Evolutionary conservation across 2,888 invertebrate genomes (phyloP), one percentile per base, ranked within the genome.

Genomic region (Schizotus pectinicornis): DNA sequence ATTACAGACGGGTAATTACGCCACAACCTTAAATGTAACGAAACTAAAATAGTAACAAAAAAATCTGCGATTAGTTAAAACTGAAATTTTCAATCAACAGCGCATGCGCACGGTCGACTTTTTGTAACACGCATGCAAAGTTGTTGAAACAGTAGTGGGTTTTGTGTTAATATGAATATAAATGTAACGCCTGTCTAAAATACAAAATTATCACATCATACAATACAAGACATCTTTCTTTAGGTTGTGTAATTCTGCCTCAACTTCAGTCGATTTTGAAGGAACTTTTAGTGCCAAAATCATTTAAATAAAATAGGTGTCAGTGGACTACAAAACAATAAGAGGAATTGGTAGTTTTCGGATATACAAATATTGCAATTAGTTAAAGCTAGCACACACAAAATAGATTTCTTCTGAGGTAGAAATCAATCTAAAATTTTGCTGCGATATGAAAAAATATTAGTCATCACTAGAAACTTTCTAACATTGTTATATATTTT

Each of bases 401-500:
- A 65, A 57, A 58, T 55, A 59, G 52, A 56, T 47, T 36, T 48
- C 52, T 64, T 37, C 43, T 42, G 35, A 62, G 56, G 45, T 59
- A 61, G 61, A 56, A 64, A 63, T 56, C 54, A 61, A 64, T 60
- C 37, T 56, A 52, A 63, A 62, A 59, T 61, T 59, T 65, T 62
- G 61, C 60, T 65, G 68, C 67, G 67, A 71, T 72, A 74, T 72
- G 71, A 72, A 74, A 73, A 74, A 73, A 73, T 74, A 73, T 69
- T 65, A 67, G 67, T 64, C 59, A 60, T 67, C 52, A 60, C 62
- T 67, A 64, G 68, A 67, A 70, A 69, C 65, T 64, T 68, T 71
- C 70, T 73, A 74, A 74, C 72, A 74, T 71, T 71, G 64, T 72
- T 72, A 74, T 74, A 74, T 71, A 68, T 69, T 67, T 68, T 67